Evolutionary conservation across 1,140 invertebrate genomes (phyloP), one percentile per base, ranked within the genome.

Genomic region (Euwallacea fornicatus): DNA sequence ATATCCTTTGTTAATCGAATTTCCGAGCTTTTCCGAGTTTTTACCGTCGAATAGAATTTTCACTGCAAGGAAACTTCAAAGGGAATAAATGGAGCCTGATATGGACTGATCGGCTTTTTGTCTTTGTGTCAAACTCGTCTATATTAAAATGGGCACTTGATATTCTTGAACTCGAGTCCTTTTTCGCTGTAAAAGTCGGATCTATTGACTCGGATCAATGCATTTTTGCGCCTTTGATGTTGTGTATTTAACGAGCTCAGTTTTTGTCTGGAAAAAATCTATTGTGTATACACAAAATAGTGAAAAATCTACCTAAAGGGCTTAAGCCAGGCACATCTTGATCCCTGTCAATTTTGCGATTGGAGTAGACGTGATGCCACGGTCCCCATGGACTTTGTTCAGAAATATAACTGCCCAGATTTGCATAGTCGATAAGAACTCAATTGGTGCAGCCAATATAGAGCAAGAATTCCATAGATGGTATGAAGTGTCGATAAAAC

Each of bases 281-380:
- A 4, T 33, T 4, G 21, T 33, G 21, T 33, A 4, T 33, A 33
- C 21, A 33, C 21, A 33, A 4, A 33, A 33, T 4, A 33, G 21
- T 1, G 21, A 33, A 33, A 4, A 33, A 33, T 33, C 21, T 71
- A 79, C 78, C 78, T 53, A 69, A n/a, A 16, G 64, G 42, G 61
- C 77, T 80, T 15, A 73, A 69, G 60, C 71, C 56, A 3, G 79
- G 77, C 11, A 56, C 68, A 66, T 79, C 77, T 47, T 72, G 65
- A 7, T 72, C 75, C 64, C 76, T 76, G 10, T 69, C 74, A 15
- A 74, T 73, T 58, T 77, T 76, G 47, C 77, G 72, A 21, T 72
- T 69, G 2, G 78, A 78, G 47, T 81, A 81, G 47, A 81, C 69
- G 56, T 80, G 80, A 71, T 79, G 76, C 79, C 79, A 81, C 0